Percentiles rank a stretch among this genome's conserved stretches.
Conservation (phyloP, 2,888 invertebrate species). For the Caenorhabditis doughertyi region DNA sequence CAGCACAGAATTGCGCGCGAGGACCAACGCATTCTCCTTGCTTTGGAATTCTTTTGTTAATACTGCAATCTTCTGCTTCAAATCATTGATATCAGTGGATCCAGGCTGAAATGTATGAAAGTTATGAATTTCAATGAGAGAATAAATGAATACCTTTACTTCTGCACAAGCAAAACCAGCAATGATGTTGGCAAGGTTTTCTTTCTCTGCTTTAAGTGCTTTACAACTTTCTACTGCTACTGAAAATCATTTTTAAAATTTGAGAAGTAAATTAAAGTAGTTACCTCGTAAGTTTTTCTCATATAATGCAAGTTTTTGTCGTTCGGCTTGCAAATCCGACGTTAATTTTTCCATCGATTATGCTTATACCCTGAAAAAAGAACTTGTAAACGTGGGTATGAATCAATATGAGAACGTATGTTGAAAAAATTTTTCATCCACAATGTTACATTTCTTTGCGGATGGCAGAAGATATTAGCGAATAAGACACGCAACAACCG, state of each 20-base stretch:
- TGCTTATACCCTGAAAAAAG: conserved; percentile 16
- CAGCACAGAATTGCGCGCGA: conserved; percentile 47
- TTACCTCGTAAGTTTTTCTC: conserved; percentile 60
- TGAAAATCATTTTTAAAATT: conserved; percentile 1
- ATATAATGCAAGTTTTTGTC: conserved; percentile 62
- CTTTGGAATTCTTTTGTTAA: conserved; percentile 55
- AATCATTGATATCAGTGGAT: conserved; percentile 33
- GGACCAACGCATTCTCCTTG: conserved; percentile 55
- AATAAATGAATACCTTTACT: conserved; percentile 36
- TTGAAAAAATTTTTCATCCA: conserved; percentile 24
- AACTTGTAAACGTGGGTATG: too few relatives aligned
- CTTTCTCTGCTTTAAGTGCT: conserved; percentile 58
- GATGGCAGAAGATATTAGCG: conserved; percentile 37
- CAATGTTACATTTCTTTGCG: conserved; percentile 48
- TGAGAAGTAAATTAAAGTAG: not conserved
- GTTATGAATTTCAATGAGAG: not conserved
- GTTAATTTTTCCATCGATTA: conserved; percentile 41
- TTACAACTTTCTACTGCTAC: conserved; percentile 64
- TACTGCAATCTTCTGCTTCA: conserved; percentile 52
- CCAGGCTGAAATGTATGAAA: conserved; percentile 32
- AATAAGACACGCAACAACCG: conserved; percentile 50
- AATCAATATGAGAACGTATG: conserved; percentile 28
- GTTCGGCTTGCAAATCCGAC: conserved; percentile 48
- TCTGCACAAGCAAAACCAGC: conserved; percentile 57
- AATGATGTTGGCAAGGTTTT: conserved; percentile 57